Conservation (phyloP, 2,113 vertebrate genomes). For the Brachirus orientalis region DNA sequence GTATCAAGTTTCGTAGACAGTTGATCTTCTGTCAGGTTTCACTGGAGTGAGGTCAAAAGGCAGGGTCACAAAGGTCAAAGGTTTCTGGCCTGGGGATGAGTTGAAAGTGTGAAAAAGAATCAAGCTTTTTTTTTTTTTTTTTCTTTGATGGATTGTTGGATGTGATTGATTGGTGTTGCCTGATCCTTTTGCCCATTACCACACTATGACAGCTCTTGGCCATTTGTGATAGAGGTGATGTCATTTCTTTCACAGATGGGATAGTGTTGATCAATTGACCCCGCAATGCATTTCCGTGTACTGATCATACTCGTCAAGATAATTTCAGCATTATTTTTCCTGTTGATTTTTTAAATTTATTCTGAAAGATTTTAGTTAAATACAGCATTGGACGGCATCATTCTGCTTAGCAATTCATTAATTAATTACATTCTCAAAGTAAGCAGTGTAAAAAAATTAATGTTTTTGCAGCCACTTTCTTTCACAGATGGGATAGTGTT, state of each 20-base stretch:
- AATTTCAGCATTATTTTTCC: neutral
- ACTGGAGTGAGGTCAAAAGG: conserved; percentile 36
- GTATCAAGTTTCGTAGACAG: conserved; percentile 38
- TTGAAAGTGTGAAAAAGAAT: conserved; percentile 46
- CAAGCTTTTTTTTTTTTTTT: conserved; percentile 37
- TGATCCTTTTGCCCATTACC: conserved; percentile 1
- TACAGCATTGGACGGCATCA: too few relatives aligned
- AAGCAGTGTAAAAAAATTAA: too few relatives aligned
- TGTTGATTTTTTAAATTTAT: too few relatives aligned
- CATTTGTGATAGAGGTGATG: neutral
- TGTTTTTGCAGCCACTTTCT: too few relatives aligned
- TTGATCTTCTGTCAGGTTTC: conserved; percentile 22
- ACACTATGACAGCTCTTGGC: conserved; percentile 7
- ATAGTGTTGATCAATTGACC: conserved; percentile 14
- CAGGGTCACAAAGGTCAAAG: conserved; percentile 45
- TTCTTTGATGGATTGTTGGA: conserved; percentile 29
- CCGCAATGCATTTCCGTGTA: neutral
- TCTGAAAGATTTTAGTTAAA: too few relatives aligned
- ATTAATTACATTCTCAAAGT: too few relatives aligned
- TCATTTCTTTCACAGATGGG: conserved; percentile 3
- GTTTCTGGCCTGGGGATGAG: conserved; percentile 46
- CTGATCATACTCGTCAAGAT: neutral
- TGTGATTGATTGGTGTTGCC: conserved; percentile 54
- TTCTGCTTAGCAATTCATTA: too few relatives aligned
- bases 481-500: neutral